Evolutionary conservation across 2,888 invertebrate genomes (phyloP), one percentile per base, ranked within the genome.

Genomic region (Pyrochroa serraticornis): DNA sequence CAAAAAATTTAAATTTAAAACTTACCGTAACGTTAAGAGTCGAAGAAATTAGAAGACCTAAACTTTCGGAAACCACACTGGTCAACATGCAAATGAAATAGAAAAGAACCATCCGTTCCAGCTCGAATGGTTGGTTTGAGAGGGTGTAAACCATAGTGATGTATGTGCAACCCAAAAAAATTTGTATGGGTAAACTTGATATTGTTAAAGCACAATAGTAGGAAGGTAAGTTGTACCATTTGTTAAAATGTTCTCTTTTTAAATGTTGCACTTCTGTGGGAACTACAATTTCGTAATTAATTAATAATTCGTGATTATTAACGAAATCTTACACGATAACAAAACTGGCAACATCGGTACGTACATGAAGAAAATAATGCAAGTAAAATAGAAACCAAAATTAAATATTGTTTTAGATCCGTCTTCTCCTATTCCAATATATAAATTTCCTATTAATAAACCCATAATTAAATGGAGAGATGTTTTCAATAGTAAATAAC

Each of bases 341-440:
- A 93, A 78, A 38, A 91, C 85, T 1, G 93, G 93, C 84, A 92
- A 85, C 88, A 93, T 88, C 0, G 93, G 91, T 47, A 92, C 83
- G 73, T 92, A 93, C 70, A 93, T 82, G 78, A 92, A 90, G 30
- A 87, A 87, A 60, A 93, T 92, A 10, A 89, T 82, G 59, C 90
- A 89, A 1, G 90, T 88, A 72, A 90, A 92, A 69, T 90, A 91
- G 75, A 91, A 93, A 7, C 92, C 92, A 72, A 92, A 93, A 78
- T 92, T 92, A 75, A 90, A 92, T 22, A 93, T 79, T 0, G 91
- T 90, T 75, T 91, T 92, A 0, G 92, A 89, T 0, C 88, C 93
- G 68, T 92, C 91, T 67, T 88, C 85, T 7, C 92, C 93, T 79
- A 92, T 89, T 53, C 85, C 83, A 35, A 84, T 81, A 75, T 89